Percentiles rank a stretch among this genome's conserved stretches.
Conservation (phyloP, 2,113 vertebrate genomes). For the Podarcis cretensis region DNA sequence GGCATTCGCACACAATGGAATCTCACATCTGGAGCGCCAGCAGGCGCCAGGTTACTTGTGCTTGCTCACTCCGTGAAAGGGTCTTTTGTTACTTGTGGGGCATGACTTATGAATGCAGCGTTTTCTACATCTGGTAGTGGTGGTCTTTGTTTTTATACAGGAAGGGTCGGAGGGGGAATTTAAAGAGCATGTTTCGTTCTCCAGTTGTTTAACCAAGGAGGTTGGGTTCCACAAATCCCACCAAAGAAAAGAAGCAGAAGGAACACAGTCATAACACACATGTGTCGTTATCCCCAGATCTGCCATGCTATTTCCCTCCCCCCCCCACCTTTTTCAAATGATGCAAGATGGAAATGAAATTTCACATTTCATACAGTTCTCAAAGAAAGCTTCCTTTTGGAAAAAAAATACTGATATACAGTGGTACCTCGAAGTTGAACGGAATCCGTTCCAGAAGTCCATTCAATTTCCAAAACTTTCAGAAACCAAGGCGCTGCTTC, state of each 20-base stretch:
- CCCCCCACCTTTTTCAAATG: background rate
- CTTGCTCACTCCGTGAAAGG: background rate
- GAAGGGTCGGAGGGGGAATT: background rate
- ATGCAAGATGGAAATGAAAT: background rate
- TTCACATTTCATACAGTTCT: background rate
- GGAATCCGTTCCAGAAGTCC: too few relatives aligned
- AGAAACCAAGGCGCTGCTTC: too few relatives aligned
- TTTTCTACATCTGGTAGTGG: background rate
- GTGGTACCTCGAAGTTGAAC: too few relatives aligned
- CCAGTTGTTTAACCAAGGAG: background rate
- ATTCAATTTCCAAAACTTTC: too few relatives aligned
- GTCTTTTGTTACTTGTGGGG: conserved; percentile 43
- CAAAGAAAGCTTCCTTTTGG: background rate
- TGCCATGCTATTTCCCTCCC: background rate
- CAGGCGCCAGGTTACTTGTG: background rate
- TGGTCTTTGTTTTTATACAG: rapidly evolving
- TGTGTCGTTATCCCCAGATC: background rate
- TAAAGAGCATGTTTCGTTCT: background rate
- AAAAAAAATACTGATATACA: too few relatives aligned
- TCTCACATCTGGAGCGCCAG: conserved; percentile 58
- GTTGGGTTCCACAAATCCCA: rapidly evolving
- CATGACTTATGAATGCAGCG: background rate
- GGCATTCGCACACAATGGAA: background rate
- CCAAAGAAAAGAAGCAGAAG: background rate
- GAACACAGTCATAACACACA: background rate